Percentiles rank a stretch among this genome's conserved stretches.
Evolutionary conservation across 2,888 invertebrate species (phyloP).

Genomic region (Pasiphila rectangulata): DNA sequence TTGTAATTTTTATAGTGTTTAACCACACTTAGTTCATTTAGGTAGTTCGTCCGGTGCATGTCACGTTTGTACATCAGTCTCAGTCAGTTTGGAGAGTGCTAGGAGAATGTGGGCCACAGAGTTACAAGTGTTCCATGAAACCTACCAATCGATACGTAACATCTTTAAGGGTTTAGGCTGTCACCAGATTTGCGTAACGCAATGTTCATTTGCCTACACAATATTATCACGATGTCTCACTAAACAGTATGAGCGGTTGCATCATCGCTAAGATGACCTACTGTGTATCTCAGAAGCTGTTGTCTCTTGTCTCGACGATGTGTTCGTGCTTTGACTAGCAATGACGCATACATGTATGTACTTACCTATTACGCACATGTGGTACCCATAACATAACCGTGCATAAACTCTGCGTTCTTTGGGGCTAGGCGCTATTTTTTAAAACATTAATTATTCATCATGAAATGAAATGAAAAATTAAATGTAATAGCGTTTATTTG

Average conservation of each 20-base stretch:
- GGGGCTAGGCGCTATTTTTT: too few species aligned
- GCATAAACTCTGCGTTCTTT: too few species aligned
- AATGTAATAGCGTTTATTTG: too few species aligned
- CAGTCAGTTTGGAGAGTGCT: too few species aligned
- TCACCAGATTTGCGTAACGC: not conserved
- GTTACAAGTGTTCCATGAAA: slow-evolving; percentile 2
- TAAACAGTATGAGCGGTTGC: slow-evolving; percentile 22
- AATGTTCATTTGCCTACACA: slow-evolving; percentile 5
- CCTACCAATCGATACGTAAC: not conserved
- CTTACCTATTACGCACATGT: not conserved
- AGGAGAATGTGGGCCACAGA: too few species aligned
- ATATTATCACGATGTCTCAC: slow-evolving; percentile 9
- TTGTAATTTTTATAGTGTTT: too few species aligned
- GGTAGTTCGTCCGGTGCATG: too few species aligned
- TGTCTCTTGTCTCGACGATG: slow-evolving; percentile 24
- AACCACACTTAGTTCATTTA: too few species aligned
- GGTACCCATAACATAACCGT: too few species aligned
- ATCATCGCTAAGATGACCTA: slow-evolving; percentile 32
- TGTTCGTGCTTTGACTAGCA: slow-evolving; percentile 30
- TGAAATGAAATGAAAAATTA: too few species aligned
- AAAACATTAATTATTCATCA: too few species aligned
- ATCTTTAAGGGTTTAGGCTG: not conserved
- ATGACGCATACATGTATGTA: slow-evolving; percentile 10
- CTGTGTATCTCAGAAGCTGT: slow-evolving; percentile 31
- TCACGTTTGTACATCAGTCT: too few species aligned